phyloP scores from a whole-genome alignment of 2,888 invertebrate species.

The Isoperla grammatica region DNA sequence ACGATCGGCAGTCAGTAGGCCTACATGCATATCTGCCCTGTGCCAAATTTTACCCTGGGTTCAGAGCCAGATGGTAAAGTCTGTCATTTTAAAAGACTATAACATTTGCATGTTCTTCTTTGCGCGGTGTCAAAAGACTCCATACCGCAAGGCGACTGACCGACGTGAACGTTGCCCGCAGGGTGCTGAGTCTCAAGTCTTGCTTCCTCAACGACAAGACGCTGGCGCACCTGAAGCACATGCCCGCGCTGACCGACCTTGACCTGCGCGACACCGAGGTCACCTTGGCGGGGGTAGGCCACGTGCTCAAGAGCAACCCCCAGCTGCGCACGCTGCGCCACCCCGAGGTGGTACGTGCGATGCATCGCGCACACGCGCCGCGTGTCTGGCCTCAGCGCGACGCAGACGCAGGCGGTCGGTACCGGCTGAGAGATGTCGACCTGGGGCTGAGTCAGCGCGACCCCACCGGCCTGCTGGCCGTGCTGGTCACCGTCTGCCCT shows the following conservation, averaged over 20 bases:
- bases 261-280: conserved; percentile 33
- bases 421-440: conserved; percentile 27
- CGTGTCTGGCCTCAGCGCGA: conserved; percentile 22
- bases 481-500: conserved; percentile 27
- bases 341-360: conserved; percentile 29
- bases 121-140: no score
- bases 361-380: conserved; percentile 29
- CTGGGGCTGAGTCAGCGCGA: conserved; percentile 28
- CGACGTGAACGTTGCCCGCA: no score
- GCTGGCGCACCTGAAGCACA: conserved; percentile 27
- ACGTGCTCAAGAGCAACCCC: conserved; percentile 29
- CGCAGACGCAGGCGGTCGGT: conserved; percentile 14
- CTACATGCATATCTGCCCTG: no score
- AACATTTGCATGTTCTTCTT: no score
- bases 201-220: conserved; percentile 32
- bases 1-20: no score
- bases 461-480: conserved; percentile 24
- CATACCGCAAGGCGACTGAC: no score
- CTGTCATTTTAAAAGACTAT: no score
- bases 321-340: conserved; percentile 30
- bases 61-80: no score
- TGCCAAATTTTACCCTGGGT: no score
- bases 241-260: conserved; percentile 28
- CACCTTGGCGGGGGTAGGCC: conserved; percentile 27
- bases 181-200: conserved; percentile 28